Percentiles rank a stretch among this genome's conserved stretches.
phyloP scores from a whole-genome alignment of 2,797 vertebrate species.

The Hemitrygon akajei region DNA sequence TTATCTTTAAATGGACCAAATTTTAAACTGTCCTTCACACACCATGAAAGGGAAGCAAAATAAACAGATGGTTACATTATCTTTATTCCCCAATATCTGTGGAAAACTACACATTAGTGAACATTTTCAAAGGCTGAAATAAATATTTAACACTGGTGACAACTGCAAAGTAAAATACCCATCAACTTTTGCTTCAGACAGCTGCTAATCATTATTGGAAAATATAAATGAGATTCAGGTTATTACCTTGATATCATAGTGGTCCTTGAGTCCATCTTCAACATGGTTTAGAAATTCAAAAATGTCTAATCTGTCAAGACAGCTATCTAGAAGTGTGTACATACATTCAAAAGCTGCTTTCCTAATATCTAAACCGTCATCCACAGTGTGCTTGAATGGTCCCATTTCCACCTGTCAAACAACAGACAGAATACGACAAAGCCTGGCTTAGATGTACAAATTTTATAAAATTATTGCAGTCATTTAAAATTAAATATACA shows the following conservation, averaged over 20 bases:
- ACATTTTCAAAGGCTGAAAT: background rate
- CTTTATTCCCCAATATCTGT: background rate
- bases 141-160: background rate
- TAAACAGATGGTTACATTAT: background rate
- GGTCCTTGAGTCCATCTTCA: conserved; percentile 85
- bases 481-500: conserved; percentile 35
- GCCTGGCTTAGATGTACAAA: background rate
- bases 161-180: background rate
- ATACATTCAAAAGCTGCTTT: conserved; percentile 88
- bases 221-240: background rate
- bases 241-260: conserved; percentile 84
- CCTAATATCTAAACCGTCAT: conserved; percentile 78
- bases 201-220: background rate
- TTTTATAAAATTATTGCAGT: background rate
- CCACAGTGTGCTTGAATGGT: conserved; percentile 83
- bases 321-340: conserved; percentile 84
- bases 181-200: background rate
- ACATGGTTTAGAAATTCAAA: conserved; percentile 87
- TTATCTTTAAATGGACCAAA: background rate
- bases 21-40: background rate
- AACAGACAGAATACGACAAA: background rate
- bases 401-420: conserved; percentile 78
- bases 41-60: background rate
- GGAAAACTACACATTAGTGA: background rate
- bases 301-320: conserved; percentile 82